Percentiles rank a stretch among this genome's conserved stretches.
These are phyloP conservation scores for Microtus obscurus DNA, from an alignment of 2,797 vertebrate genomes.

Conservation along the genomic window DNA sequence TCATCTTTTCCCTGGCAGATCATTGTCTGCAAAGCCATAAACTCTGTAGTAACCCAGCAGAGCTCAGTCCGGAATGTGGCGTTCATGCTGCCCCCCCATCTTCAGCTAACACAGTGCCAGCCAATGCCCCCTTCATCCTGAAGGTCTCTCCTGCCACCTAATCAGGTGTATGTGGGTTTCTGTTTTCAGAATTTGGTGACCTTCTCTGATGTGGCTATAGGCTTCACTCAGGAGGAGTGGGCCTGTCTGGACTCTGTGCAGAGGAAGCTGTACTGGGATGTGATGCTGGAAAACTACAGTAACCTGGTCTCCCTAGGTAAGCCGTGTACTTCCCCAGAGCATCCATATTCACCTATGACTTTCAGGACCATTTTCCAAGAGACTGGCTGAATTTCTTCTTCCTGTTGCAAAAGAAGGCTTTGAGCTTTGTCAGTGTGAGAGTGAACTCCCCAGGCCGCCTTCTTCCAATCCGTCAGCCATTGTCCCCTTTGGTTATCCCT, in stretches of 20 bases:
- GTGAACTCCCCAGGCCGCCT: background rate
- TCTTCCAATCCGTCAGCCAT: background rate
- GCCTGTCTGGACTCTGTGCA: conserved; percentile 56
- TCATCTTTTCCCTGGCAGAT: background rate
- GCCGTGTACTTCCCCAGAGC: background rate
- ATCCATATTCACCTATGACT: background rate
- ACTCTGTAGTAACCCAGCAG: background rate
- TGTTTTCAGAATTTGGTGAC: conserved; percentile 57
- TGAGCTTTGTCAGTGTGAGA: background rate
- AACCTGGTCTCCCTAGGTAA: conserved; percentile 72
- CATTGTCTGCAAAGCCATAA: background rate
- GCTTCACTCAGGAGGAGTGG: conserved; percentile 78
- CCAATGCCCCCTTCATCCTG: background rate
- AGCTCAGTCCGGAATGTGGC: background rate
- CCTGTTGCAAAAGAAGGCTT: background rate
- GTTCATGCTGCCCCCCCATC: no score
- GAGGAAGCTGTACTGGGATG: conserved; percentile 77
- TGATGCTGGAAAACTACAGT: conserved; percentile 80
- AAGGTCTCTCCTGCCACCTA: background rate
- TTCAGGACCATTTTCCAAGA: background rate
- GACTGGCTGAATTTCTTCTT: background rate
- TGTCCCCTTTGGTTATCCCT: background rate
- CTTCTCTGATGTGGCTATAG: conserved; percentile 70
- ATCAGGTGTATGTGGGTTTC: background rate
- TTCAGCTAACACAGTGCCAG: background rate